phyloP scores from a whole-genome alignment of 37 sponge, comb jelly and placozoan genomes.

The Chondrilla cf. caribensis region DNA sequence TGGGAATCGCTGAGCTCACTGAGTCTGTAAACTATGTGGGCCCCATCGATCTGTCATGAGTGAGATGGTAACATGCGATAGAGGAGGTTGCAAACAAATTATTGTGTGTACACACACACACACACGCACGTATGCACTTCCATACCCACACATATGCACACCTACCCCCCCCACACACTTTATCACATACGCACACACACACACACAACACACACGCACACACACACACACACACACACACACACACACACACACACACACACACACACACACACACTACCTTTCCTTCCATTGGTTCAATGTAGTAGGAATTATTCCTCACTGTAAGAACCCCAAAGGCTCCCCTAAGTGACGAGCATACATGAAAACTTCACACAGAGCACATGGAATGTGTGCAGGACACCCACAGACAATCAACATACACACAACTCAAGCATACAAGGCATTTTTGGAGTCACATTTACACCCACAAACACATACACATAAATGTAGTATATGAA shows the following conservation, averaged over 20 bases:
- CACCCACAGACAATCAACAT: too few species aligned
- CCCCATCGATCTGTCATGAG: not conserved
- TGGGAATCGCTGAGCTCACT: not conserved
- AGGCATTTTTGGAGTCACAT: too few species aligned
- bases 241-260: too few species aligned
- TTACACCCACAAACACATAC: too few species aligned
- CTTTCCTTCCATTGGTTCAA: conserved; percentile 51
- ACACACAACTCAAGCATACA: too few species aligned
- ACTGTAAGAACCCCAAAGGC: conserved; percentile 50
- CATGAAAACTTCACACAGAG: too few species aligned
- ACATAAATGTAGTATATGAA: too few species aligned
- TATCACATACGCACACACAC: not conserved
- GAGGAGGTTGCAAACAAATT: not conserved
- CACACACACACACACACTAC: not conserved
- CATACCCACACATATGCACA: not conserved
- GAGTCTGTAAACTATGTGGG: not conserved
- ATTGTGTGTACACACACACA: not conserved
- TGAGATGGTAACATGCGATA: too few species aligned
- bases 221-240: not conserved
- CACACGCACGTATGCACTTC: not conserved
- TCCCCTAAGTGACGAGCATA: conserved; percentile 34
- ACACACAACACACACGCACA: not conserved
- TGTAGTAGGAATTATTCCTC: conserved; percentile 31
- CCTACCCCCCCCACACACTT: too few species aligned
- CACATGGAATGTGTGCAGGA: too few species aligned